Evolutionary conservation across 2,113 vertebrate genomes (phyloP), one percentile per base, ranked within the genome.

Genomic region (Engraulis encrasicolus): DNA sequence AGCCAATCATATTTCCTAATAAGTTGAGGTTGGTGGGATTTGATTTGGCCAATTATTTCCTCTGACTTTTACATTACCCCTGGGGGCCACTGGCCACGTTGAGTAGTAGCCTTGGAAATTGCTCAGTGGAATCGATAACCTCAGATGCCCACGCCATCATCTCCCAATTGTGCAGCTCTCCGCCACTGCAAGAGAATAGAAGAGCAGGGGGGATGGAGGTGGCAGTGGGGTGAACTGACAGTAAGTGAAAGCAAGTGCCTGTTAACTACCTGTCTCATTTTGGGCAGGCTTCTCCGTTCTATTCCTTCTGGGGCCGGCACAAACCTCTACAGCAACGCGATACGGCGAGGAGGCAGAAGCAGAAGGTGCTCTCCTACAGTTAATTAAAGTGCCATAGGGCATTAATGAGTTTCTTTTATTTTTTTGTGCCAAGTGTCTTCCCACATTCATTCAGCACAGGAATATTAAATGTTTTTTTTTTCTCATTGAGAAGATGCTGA

Each of bases 261-360:
- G 84, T 90, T 91, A 88, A 89, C 87, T 85, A 85, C 86, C 78
- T 89, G 89, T 86, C 88, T 86, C 79, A 48, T 86, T 86, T 81
- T 84, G 7, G n/a, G 34, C n/a, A 78, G 80, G 84, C 71, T n/a
- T n/a, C n/a, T n/a, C n/a, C n/a, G n/a, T n/a, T n/a, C 82, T 31
- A n/a, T 50, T 78, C 82, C 84, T 84, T 82, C 82, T 82, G 78
- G 80, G n/a, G 79, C 81, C 81, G 79, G 79, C 34, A 79, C 52
- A 74, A 36, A 14, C 66, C 66, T 31, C 66, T 74, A 17, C n/a
- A 74, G 66, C 66, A 34, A 23, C 34, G 23, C 66, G 17, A 15
- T 74, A 15, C 14, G 5, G 66, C 11, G 12, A 74, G 66, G 34
- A 23, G 66, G 27, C 27, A 15, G 66, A 14, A 74, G 61, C 61